Evolutionary conservation across 2,888 invertebrate species (phyloP), one percentile per base, ranked within the genome.

Genomic region (Morpho helenor): DNA sequence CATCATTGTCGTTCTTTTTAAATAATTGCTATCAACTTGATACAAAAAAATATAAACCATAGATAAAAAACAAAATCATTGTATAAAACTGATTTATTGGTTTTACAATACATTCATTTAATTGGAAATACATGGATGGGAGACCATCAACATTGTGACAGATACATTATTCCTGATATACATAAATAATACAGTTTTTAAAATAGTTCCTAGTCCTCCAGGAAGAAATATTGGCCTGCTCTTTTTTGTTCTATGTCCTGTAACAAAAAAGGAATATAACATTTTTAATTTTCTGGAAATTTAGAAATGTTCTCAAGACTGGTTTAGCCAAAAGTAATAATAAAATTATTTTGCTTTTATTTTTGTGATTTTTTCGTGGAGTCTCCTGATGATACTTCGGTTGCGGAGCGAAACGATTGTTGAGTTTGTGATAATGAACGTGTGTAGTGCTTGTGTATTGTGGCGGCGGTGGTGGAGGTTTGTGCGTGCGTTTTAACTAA

Each of bases 221-320:
- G 92, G 93, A 99, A 99, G 94, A 99, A 99, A 90, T 96, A 99
- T 91, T 99, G 99, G 60, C 99, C 99, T 57, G 97, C 95, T 68
- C 95, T 93, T 89, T 99, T 99, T 90, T 99, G 99, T 75, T 99
- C 99, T 72, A 96, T 94, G 81, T 99, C 99, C 95, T 96, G 87
- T 65, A 83, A 81, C 71, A 76, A 77, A 69, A 31, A 44, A 39
- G 41, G 22, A 52, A 8, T 9, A 23, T 7, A n/a, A 42, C 22
- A 16, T 43, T 51, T 43, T 9, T 16, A n/a, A 16, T 8, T 7
- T 23, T n/a, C 9, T 49, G 39, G 7, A n/a, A 3, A 7, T 48
- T 31, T 48, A 4, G 7, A 22, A 9, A 16, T 48, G 8, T 46
- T 31, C 31, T 16, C 31, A 31, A 31, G 31, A 5, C 31, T 31